Evolutionary conservation across 2,797 vertebrate species (phyloP), one percentile per base, ranked within the genome.

Genomic region (Hafferia zeledoni): DNA sequence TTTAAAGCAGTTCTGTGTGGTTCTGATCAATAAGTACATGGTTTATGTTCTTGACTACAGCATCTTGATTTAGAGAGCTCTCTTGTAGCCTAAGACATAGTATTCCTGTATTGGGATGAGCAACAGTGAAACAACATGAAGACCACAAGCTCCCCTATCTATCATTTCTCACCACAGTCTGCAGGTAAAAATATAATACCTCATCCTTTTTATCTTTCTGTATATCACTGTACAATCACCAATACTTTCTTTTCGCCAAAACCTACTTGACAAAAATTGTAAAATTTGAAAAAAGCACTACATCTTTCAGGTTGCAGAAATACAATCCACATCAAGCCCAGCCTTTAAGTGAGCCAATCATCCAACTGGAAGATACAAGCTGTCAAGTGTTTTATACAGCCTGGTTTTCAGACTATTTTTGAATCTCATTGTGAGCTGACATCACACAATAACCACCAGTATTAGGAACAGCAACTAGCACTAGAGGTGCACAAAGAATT

Each of bases 31-130:
- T 94, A 96, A 72, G 44, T 76, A 86, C 57, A 77, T 90, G 81
- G 49, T 93, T 95, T 93, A 94, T 91, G 67, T 59, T 94, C 76
- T 86, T 94, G 81, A 89, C 89, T 87, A 87, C 44, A 87, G n/a
- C 23, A 28, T 61, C 84, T 79, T 95, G 95, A 97, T 96, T 97
- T 96, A 97, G 74, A 64, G 91, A 96, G 71, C 52, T 87, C 86
- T 93, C 77, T 85, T 65, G 44, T 69, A 94, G 81, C 83, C 78
- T 55, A 90, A 94, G 82, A 95, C 61, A 88, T 78, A 91, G 61
- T 47, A 69, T 85, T 86, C 57, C 69, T 88, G 56, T 76, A 76
- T 17, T 79, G 74, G 86, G 71, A 94, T 94, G 91, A 96, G 57
- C 80, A 96, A 88, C 68, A 78, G 85, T 86, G 76, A 90, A 77